Conservation (phyloP, 2,797 vertebrate genomes). For the Pangasius djambal region DNA sequence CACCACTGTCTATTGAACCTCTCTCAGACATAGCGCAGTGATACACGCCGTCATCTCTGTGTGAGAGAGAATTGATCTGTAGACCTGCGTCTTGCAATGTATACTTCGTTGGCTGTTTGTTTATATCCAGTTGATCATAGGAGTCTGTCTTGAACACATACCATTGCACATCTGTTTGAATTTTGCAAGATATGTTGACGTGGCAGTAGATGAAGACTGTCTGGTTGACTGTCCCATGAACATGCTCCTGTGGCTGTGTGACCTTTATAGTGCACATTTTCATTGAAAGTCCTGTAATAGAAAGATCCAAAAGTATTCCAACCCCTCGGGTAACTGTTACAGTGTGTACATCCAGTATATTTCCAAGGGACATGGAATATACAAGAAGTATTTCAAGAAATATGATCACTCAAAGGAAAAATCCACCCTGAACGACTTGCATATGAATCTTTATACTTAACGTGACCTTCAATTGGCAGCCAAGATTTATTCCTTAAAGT, state of each 20-base stretch:
- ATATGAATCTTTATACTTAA: not conserved
- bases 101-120: not conserved
- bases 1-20: not conserved
- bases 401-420: not conserved
- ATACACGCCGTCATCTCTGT: not conserved
- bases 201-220: not conserved
- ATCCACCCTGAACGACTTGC: not conserved
- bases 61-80: not conserved
- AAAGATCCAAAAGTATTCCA: not conserved
- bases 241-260: not conserved
- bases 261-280: not conserved
- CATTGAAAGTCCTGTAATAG: not conserved
- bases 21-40: not conserved
- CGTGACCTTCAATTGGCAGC: not conserved
- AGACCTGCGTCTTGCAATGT: not conserved
- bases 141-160: conserved; percentile 8
- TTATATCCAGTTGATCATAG: conserved; percentile 3
- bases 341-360: not conserved
- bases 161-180: not conserved
- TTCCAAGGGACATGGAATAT: not conserved
- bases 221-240: conserved; percentile 4
- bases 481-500: not conserved
- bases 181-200: not conserved
- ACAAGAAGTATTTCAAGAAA: not conserved
- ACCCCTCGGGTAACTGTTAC: too few relatives aligned